Base-by-base conservation (phyloP, 1,140 invertebrate genomes). In the Drosophila kepulauana region DNA sequence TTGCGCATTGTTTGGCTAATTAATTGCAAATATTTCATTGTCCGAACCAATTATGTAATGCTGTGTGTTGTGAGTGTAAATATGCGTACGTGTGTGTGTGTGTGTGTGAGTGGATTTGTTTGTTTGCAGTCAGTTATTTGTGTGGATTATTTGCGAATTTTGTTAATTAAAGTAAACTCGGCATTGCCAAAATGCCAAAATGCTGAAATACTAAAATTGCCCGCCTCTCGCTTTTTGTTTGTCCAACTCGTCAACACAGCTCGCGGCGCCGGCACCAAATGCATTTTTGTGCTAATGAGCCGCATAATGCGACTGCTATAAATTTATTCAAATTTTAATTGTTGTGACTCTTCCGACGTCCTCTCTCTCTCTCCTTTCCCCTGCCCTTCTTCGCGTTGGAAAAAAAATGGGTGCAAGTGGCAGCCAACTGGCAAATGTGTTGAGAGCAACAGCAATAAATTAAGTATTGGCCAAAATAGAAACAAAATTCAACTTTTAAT, bases 241-340 rank as follows among this genome's bases (percentile, higher is more conserved):
- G 69, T 67, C 81, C 80, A 85, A 87, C 41, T 79, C 79, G 75
- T 46, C 59, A 66, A 64, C 30, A 33, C 6, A 33, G 6, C 33
- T 33, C 5, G 33, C 33, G 33, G 35, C 35, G 35, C 3, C 20
- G 35, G 35, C 7, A 7, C 66, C 51, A 33, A 70, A 70, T 79
- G 49, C 54, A 68, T 87, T 82, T 80, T 74, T 49, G 49, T 79
- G 59, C 70, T 87, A 87, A 87, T 87, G 84, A 88, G 84, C 80
- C 84, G 67, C 80, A 88, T 82, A 88, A 87, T 87, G 77, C 49
- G 51, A 51, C 15, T 56, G 66, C 72, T 46, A 79, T 87, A 63
- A 88, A 84, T 79, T 80, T 75, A 82, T 88, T 78, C 63, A 72
- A 82, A 88, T 87, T 87, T 77, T 79, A 86, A 87, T 82, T 85